A percentile compares a stretch with the other conserved stretches of the same genome.
Evolutionary conservation across 1,140 invertebrate species (phyloP).

Genomic region (Drosophila pallidifrons): DNA sequence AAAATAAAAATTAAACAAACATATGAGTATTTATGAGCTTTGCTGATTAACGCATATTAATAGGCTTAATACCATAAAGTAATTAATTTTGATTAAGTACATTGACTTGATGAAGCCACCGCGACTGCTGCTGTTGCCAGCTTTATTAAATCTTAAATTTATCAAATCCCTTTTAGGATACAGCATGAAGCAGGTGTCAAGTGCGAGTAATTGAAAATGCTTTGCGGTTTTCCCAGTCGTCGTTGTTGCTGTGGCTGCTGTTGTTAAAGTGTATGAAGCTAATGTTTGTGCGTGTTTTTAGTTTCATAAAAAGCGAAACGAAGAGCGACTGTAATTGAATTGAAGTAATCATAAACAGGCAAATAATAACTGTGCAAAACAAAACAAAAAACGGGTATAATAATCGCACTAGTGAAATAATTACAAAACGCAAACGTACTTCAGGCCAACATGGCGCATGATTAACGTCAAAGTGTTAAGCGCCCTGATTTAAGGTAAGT

Average conservation of each 20-base stretch:
- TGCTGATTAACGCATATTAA: conserved; percentile 9
- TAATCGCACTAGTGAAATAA: conserved; percentile 24
- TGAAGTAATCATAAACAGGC: conserved; percentile 24
- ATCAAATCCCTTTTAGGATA: not conserved
- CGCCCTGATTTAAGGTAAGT: conserved; percentile 69
- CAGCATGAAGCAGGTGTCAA: not conserved
- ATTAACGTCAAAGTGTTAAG: conserved; percentile 54
- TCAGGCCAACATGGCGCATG: conserved; percentile 61
- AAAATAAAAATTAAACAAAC: not conserved
- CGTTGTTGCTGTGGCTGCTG: not conserved
- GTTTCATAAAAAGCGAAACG: conserved; percentile 1
- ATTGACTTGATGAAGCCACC: not conserved
- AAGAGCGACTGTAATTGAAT: not conserved
- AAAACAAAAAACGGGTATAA: not conserved
- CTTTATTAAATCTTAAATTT: conserved; percentile 1
- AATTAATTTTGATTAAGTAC: conserved; percentile 25
- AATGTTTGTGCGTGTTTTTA: conserved; percentile 6
- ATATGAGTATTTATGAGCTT: conserved; percentile 5
- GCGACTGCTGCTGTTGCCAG: not conserved
- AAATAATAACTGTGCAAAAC: not conserved
- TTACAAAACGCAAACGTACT: conserved; percentile 11
- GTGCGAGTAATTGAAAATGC: conserved; percentile 23
- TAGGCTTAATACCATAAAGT: conserved; percentile 12
- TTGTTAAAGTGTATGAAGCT: not conserved
- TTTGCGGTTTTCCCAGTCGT: not conserved